Evolutionary conservation across 2,113 vertebrate species (phyloP), one percentile per base, ranked within the genome.

Genomic region (Siniperca knerii): DNA sequence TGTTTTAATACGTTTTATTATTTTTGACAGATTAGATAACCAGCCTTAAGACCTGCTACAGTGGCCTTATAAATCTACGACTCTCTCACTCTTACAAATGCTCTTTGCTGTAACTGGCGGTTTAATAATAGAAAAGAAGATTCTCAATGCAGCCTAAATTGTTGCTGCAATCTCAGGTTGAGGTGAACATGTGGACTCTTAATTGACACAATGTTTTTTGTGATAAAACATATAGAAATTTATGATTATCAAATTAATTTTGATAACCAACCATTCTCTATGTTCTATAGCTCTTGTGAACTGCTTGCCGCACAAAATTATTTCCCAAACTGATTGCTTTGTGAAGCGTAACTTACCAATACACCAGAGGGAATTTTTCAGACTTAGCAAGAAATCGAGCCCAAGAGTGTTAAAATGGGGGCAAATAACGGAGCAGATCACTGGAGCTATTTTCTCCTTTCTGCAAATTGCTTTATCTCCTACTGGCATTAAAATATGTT

Each of bases 351-450:
- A 67, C 69, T 50, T 70, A 65, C 20, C 65, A 75, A 79, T 62
- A 33, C 25, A 48, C 83, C 25, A 7, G 18, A 83, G 80, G 67
- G 77, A 81, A 60, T 72, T 29, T 84, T 55, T 89, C 69, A 89
- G 73, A 82, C 64, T 82, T 66, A 48, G 33, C 16, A 62, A 60
- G 62, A 74, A 74, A 84, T 84, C 37, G 23, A 82, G 46, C 21
- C 46, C 50, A 48, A 57, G 40, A 75, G 42, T 61, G 44, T 86
- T 70, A 72, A 77, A 83, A 87, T 4, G 35, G 40, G 60, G 60
- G 46, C 61, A 84, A 87, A 87, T 80, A 78, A 86, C 69, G 40
- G 62, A 52, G 66, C 48, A 72, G 46, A 85, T 81, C 60, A 67
- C 64, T 82, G 61, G 18, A 81, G 69, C 79, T 73, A 75, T 87